Evolutionary conservation across 2,113 vertebrate genomes (phyloP).

Genomic region (Rhabdornis inornatus): DNA sequence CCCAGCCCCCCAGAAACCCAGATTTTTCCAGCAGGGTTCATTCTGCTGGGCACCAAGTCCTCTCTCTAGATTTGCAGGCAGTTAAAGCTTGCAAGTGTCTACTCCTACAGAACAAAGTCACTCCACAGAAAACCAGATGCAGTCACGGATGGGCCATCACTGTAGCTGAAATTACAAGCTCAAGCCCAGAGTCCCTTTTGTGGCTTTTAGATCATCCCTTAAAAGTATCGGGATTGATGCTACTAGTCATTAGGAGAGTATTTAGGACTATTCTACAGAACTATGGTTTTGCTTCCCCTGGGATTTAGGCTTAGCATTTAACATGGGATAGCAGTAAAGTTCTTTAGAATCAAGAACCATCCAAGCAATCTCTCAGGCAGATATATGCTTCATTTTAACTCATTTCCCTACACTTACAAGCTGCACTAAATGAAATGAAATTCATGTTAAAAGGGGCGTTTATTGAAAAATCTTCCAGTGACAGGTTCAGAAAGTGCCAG

Average conservation of each 20-base stretch:
- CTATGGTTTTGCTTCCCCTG: neutral
- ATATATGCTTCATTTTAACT: neutral
- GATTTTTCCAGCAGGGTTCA: neutral
- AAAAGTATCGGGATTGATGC: neutral
- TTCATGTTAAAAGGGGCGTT: constrained; percentile 28
- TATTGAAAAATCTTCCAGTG: constrained; percentile 38
- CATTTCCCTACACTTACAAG: constrained; percentile 9
- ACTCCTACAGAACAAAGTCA: neutral
- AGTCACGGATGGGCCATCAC: neutral
- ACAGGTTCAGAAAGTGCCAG: constrained; percentile 55
- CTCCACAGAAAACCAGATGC: neutral
- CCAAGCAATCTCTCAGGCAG: neutral
- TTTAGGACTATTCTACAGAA: neutral
- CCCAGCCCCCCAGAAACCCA: neutral
- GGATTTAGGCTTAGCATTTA: neutral
- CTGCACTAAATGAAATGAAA: constrained; percentile 27
- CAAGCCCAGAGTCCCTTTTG: neutral
- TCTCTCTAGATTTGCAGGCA: neutral
- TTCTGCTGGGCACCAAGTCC: neutral
- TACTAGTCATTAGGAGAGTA: neutral
- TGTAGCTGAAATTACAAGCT: neutral
- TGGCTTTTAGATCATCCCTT: neutral
- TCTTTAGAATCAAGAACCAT: neutral
- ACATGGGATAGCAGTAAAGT: neutral
- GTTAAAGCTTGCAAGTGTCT: neutral